Conservation (phyloP, 2,797 vertebrate species). For the Sebastes minor region DNA sequence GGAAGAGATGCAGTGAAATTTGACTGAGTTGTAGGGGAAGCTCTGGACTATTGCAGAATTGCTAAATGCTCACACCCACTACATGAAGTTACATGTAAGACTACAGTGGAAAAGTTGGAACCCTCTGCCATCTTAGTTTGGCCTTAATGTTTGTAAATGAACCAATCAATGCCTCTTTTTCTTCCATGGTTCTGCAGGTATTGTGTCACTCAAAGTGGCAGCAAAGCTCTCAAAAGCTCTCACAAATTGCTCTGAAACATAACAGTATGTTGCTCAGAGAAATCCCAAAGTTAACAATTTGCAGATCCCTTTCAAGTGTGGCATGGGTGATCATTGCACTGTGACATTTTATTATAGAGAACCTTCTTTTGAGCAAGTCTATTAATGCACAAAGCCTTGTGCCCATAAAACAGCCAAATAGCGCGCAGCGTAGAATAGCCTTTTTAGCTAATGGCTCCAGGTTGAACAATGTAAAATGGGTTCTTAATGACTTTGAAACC, state of each 20-base stretch:
- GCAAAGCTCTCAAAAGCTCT: not conserved
- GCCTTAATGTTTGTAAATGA: constrained; percentile 18
- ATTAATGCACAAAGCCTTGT: constrained; percentile 43
- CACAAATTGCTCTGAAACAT: not conserved
- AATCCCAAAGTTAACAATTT: constrained; percentile 21
- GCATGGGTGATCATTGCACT: constrained; percentile 5
- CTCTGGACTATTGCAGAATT: constrained; percentile 14
- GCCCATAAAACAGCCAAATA: constrained; percentile 23
- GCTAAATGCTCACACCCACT: not conserved
- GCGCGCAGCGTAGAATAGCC: constrained; percentile 41
- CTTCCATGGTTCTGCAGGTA: constrained; percentile 25
- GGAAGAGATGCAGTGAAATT: not conserved
- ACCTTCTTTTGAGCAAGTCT: constrained; percentile 41
- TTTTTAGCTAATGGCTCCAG: constrained; percentile 51
- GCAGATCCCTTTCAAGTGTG: not conserved
- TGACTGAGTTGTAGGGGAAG: constrained; percentile 9
- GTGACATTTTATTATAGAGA: constrained; percentile 54
- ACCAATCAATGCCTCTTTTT: constrained; percentile 35
- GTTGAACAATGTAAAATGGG: constrained; percentile 72
- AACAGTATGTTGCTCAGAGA: not conserved
- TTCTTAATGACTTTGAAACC: constrained; percentile 66
- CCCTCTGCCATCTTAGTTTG: constrained; percentile 34
- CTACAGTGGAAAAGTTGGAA: constrained; percentile 34
- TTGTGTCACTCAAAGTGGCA: constrained; percentile 26
- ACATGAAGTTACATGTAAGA: not conserved